Evolutionary conservation across 1,140 invertebrate genomes (phyloP).

Genomic region (Rhagoletis pomonella): DNA sequence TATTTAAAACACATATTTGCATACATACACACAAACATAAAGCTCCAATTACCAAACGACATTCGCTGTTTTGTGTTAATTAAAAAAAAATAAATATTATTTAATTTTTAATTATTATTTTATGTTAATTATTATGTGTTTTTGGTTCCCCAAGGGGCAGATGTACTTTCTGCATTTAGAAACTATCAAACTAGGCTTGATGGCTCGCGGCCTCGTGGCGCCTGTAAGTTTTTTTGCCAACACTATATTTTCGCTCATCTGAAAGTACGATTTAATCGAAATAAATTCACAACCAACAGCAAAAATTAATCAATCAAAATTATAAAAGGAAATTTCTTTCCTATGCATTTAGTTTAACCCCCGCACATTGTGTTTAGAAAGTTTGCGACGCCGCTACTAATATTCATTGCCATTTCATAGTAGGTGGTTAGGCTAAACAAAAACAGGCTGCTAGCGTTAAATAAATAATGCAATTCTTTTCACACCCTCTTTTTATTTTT

Average conservation of each 20-base stretch:
- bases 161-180: conserved; percentile 57
- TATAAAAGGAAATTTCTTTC: background rate
- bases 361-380: background rate
- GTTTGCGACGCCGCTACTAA: conserved; percentile 27
- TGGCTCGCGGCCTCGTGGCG: conserved; percentile 55
- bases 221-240: conserved; percentile 62
- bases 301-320: conserved; percentile 24
- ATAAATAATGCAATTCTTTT: background rate
- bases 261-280: conserved; percentile 3
- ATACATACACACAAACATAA: background rate
- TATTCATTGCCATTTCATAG: conserved; percentile 28
- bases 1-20: background rate
- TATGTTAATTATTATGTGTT: conserved; percentile 42
- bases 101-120: conserved; percentile 41
- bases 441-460: background rate
- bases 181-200: conserved; percentile 54
- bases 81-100: conserved; percentile 5
- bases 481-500: background rate
- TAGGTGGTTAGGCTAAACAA: background rate
- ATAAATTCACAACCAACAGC: background rate
- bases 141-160: conserved; percentile 54
- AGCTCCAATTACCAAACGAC: background rate
- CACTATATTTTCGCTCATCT: conserved; percentile 21
- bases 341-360: background rate
- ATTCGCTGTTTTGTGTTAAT: conserved; percentile 3